These are phyloP conservation scores for Gonatopus flavifemur DNA, from an alignment of 1,140 invertebrate genomes.

Conservation along the genomic window DNA sequence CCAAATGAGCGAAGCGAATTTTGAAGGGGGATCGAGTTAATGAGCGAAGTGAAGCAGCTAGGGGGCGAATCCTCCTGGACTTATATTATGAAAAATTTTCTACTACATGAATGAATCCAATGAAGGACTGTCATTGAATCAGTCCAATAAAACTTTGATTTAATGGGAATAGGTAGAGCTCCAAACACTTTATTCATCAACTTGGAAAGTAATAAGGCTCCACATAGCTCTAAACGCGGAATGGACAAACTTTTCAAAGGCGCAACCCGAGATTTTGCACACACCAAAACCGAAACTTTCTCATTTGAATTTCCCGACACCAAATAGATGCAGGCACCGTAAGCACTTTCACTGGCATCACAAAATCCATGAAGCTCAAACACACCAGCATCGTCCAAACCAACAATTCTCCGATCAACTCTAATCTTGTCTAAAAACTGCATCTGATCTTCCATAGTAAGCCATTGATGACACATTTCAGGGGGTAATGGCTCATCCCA, in stretches of 20 bases:
- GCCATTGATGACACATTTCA: no score
- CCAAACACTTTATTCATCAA: not conserved
- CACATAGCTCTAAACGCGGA: slow-evolving; percentile 22
- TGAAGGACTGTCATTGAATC: slow-evolving; percentile 15
- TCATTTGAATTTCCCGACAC: slow-evolving; percentile 9
- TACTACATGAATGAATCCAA: slow-evolving; percentile 2
- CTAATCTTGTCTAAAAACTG: no score
- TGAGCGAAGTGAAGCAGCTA: no score
- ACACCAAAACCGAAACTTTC: not conserved
- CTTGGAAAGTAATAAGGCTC: slow-evolving; percentile 15
- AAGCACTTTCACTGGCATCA: slow-evolving; percentile 22
- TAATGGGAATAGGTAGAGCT: not conserved
- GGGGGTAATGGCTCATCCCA: no score
- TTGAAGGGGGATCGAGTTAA: no score
- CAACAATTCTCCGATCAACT: no score
- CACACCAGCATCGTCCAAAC: slow-evolving; percentile 15
- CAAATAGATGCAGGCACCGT: slow-evolving; percentile 13
- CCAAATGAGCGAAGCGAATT: no score
- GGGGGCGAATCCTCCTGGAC: no score
- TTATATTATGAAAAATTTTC: slow-evolving; percentile 7
- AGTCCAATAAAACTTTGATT: slow-evolving; percentile 7
- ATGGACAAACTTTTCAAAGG: slow-evolving; percentile 33
- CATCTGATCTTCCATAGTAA: no score
- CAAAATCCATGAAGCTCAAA: no score
- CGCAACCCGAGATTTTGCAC: slow-evolving; percentile 23